Evolutionary conservation across 1,140 invertebrate species (phyloP), one percentile per base, ranked within the genome.

Genomic region (Pemphigus obesinymphae): DNA sequence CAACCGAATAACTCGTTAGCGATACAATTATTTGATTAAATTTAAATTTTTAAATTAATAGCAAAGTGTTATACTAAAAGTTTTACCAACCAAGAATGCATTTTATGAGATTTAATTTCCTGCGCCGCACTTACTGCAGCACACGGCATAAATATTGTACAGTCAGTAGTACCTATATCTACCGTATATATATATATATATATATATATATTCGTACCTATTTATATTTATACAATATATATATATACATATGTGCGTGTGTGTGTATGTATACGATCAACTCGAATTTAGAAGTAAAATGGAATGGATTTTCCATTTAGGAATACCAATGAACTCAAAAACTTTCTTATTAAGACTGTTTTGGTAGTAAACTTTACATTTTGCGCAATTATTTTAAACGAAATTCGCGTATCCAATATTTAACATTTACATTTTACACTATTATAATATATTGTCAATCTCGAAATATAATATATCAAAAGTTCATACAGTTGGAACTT

Each of bases 271-370:
- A 70, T 43, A 26, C 17, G 26, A 73, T 17, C 0, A 31, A 50
- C 43, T 72, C 40, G 2, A 70, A 70, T 13, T 72, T 72, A 31
- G 40, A 72, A 72, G 13, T 29, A 48, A 72, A 72, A n/a, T 11
- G 70, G 26, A 50, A 76, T 40, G 50, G 26, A 76, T 76, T 55
- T 76, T 37, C n/a, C 48, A 76, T 76, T 40, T 40, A 34, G 50
- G 73, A 76, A 76, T 76, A 76, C 31, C 50, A 58, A 76, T 76
- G 73, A 76, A 76, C 34, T 40, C 53, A n/a, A 26, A 37, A 76
- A 76, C 50, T 53, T 76, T 76, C 20, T 76, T 53, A 76, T 76
- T 76, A 37, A 76, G 50, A 76, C 50, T 58, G n/a, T 76, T 76
- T 76, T 58, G 40, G 40, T 17, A 50, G 66, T n/a, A 73, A 73